Conservation (phyloP, 2,888 invertebrate genomes). For the Dasypogon diadema region DNA sequence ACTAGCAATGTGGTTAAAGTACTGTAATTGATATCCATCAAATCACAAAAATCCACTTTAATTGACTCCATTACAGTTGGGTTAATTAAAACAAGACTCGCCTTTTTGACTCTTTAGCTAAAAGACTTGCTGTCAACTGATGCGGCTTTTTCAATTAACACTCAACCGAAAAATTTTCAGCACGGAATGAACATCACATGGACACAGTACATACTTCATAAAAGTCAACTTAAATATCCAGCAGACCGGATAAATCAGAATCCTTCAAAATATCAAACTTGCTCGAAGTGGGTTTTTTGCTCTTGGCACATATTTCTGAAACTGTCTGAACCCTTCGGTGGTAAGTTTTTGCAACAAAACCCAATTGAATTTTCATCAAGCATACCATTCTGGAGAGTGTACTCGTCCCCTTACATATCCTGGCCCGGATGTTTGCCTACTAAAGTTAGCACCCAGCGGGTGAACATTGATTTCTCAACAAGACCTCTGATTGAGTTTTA, state of each 20-base stretch:
- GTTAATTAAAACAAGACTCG: conserved; percentile 38
- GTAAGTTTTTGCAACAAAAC: conserved; percentile 39
- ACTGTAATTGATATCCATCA: no score
- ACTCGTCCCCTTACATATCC: neutral
- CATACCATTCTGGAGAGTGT: conserved; percentile 10
- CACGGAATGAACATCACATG: neutral
- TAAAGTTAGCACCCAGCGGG: neutral
- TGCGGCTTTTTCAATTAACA: conserved; percentile 42
- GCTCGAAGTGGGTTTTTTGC: conserved; percentile 37
- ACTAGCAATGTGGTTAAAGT: no score
- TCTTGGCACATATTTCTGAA: conserved; percentile 25
- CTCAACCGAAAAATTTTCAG: conserved; percentile 18
- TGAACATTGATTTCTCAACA: conserved; percentile 45
- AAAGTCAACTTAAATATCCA: conserved; percentile 41
- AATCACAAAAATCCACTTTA: neutral
- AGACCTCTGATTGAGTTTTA: conserved; percentile 46
- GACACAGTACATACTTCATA: conserved; percentile 26
- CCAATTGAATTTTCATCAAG: conserved; percentile 49
- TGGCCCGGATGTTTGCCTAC: neutral
- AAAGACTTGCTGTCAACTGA: conserved; percentile 34
- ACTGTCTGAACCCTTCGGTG: conserved; percentile 8
- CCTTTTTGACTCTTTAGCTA: neutral
- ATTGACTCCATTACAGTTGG: conserved; percentile 21
- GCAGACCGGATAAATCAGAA: conserved; percentile 47
- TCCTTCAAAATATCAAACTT: conserved; percentile 48